Base-by-base conservation (phyloP, 2,113 vertebrate genomes). In the Nipponia nippon region DNA sequence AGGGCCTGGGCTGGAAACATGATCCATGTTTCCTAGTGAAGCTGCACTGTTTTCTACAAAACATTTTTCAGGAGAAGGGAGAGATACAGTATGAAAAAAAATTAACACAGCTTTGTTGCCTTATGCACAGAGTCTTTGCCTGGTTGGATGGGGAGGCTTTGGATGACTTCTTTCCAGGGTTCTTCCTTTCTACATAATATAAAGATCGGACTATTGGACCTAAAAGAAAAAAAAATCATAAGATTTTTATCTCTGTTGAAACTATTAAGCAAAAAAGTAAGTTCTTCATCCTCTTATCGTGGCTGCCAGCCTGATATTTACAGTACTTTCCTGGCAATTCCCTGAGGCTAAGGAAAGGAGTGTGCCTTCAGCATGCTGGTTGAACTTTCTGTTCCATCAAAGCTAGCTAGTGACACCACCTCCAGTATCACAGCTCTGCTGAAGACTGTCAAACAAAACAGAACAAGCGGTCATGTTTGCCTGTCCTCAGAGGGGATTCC, bases 391-490 rank as follows among this genome's bases (percentile, higher is more conserved):
- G 22, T 73, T 83, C 73, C 50, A 42, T 69, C 61, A 81, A 56
- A 89, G 36, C 59, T 50, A 29, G 19, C 36, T 36, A 65, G 25
- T 65, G 69, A 70, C 38, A 52, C 34, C 53, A 53, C 36, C 42
- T 67, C 61, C 49, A 52, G 7, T 30, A 46, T 55, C 82, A 90
- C 46, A 90, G 50, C 50, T 75, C 59, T 78, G 22, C 44, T 67
- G 58, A 79, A 81, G 55, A 3, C 34, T 78, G 26, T 32, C 50
- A 84, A 50, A 50, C 6, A 26, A 15, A 83, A 29, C 25, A 82
- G 15, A 84, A n/a, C 20, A 44, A 47, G 6, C 0, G 0, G 13
- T 47, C 0, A 0, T 46, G 44, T 63, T 58, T 92, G 49, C 34
- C 16, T 44, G 4, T 25, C 27, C 47, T 71, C 1, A 0, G 30